A percentile compares a stretch with the other conserved stretches of the same genome.
Conservation (phyloP, 2,797 vertebrate species). For the Gambelia wislizenii region DNA sequence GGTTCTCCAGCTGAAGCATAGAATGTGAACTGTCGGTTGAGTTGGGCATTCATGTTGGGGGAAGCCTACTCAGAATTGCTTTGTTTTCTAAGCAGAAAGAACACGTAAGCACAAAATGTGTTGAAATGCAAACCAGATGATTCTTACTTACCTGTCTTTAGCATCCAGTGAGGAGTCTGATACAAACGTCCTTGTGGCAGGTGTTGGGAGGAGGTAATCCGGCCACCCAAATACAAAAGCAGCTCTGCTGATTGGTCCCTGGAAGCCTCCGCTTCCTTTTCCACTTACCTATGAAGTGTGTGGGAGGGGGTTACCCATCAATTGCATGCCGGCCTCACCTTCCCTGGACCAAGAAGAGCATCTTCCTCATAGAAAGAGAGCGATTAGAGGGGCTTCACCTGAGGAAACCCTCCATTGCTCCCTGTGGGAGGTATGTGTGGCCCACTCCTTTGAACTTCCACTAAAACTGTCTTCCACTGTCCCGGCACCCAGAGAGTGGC, state of each 20-base stretch:
- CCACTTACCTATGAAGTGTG: constrained; percentile 71
- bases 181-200: constrained; percentile 54
- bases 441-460: constrained; percentile 83
- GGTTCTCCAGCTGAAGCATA: constrained; percentile 87
- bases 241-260: constrained; percentile 58
- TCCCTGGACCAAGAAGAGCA: constrained; percentile 63
- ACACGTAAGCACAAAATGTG: constrained; percentile 81
- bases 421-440: constrained; percentile 81
- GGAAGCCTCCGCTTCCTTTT: constrained; percentile 62
- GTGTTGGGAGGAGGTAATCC: constrained; percentile 81
- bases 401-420: constrained; percentile 71
- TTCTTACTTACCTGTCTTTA: constrained; percentile 68
- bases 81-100: constrained; percentile 85
- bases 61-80: constrained; percentile 85
- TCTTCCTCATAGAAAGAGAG: constrained; percentile 72
- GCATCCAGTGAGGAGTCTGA: too few relatives aligned
- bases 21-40: constrained; percentile 83
- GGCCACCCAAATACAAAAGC: constrained; percentile 75
- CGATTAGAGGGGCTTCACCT: constrained; percentile 64
- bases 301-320: constrained; percentile 47
- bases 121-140: constrained; percentile 77
- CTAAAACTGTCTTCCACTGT: constrained; percentile 89
- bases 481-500: constrained; percentile 72
- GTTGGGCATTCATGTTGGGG: too few relatives aligned
- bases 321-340: constrained; percentile 47